Base-by-base conservation (phyloP, 1,140 invertebrate genomes). In the Ips nitidus region DNA sequence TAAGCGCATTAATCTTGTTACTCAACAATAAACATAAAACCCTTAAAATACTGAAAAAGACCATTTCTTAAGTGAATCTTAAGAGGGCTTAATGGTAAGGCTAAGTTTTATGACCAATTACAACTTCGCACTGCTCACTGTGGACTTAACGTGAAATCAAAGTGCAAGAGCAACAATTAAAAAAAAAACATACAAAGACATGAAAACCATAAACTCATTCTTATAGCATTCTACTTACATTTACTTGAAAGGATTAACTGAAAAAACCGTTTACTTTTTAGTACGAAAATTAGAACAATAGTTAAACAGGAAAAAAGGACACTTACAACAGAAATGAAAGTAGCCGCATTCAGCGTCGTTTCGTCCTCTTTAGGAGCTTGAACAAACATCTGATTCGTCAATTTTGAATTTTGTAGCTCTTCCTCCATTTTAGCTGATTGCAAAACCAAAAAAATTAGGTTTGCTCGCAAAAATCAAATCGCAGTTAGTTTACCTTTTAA, bases 261-360 rank as follows among this genome's bases (percentile, higher is more conserved):
- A 22, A 22, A 22, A 22, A 22, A 22, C 22, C 22, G 22, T 22
- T 22, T 22, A 22, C 22, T 22, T 22, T 22, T 22, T 22, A 22
- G 22, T 22, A 22, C 22, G 22, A 22, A 22, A 22, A 22, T 22
- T 22, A 22, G 22, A 22, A 50, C 45, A 2, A 3, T 22, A 22
- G 22, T 22, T 50, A 50, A 50, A 50, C 3, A 50, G 45, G 45
- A 50, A 50, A 50, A 8, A 50, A 50, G 7, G 3, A 45, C 58
- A 84, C 88, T 88, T 84, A 91, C 90, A 83, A 91, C 90, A 66
- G 89, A 89, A 39, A 90, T 86, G 72, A 89, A 91, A 66, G 89
- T 91, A 66, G 88, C 89, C 70, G 88, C 86, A 74, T 88, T 83
- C 50, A 84, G 65, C 37, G 82, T 82, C 66, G 86, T 85, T 73